Evolutionary conservation across 92 coral and sea anemone genomes (phyloP), one percentile per base, ranked within the genome.

Genomic region (Heliopora coerulea): DNA sequence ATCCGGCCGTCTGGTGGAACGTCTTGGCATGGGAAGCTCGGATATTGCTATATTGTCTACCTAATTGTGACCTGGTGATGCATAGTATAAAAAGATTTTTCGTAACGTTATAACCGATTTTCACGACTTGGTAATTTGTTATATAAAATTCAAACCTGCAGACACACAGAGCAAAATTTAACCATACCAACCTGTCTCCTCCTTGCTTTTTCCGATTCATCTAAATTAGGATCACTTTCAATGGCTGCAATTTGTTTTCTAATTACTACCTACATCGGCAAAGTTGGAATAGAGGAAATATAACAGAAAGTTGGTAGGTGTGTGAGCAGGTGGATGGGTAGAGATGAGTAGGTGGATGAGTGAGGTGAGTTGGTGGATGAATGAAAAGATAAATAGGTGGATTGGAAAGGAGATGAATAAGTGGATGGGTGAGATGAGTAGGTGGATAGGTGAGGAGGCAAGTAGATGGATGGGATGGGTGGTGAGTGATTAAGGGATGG

Each of bases 191-290:
- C 97, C 97, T 92, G 97, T 82, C 88, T 92, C 61, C 97, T 85
- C 69, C 96, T 82, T 14, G 96, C 97, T 68, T 92, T 92, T 76
- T 92, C 97, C 59, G 72, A 18, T 30, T 92, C 97, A 83, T 92
- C 96, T 77, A 92, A 75, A 66, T 81, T 89, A n/a, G 96, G 97
- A 65, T 92, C 97, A 83, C 82, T 92, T 79, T 92, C 97, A 84
- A 92, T 89, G 40, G 88, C 84, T 68, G 90, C 86, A 72, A 92
- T 78, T 79, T 89, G 96, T 68, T 89, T 89, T 69, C 97, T 83
- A 73, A 92, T 85, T 31, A 74, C 82, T 56, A 91, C 86, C 97
- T 92, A 77, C 46, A 39, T 46, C 40, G 21, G 8, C 29, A 19
- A 46, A 49, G 33, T 44, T 18, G 44, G 54, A 3, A 28, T 41